These are phyloP conservation scores for Rhagophthalmus giganteus DNA, from an alignment of 2,888 invertebrate genomes.

Conservation along the genomic window DNA sequence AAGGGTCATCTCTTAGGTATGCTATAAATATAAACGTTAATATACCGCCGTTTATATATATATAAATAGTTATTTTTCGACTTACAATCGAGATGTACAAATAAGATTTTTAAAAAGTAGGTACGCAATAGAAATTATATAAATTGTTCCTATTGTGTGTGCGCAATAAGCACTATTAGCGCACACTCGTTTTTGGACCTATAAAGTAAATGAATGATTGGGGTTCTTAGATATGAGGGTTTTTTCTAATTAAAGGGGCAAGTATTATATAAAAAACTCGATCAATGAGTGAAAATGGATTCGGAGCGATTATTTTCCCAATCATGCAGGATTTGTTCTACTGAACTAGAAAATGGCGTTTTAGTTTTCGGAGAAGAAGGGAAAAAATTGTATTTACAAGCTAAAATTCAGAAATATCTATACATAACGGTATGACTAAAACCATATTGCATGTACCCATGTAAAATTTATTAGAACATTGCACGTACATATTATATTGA, in stretches of 20 bases:
- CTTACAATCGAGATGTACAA: constrained; percentile 41
- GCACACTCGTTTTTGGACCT: constrained; percentile 46
- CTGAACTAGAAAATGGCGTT: constrained; percentile 62
- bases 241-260: constrained; percentile 38
- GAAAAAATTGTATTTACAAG: constrained; percentile 64
- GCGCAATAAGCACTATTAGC: constrained; percentile 50
- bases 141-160: constrained; percentile 51
- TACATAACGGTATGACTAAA: constrained; percentile 63
- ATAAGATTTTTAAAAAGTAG: constrained; percentile 50
- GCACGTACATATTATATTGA: too few relatives aligned
- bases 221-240: constrained; percentile 37
- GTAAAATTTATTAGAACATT: too few relatives aligned
- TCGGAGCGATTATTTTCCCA: constrained; percentile 37
- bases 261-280: constrained; percentile 30
- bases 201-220: constrained; percentile 42
- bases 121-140: constrained; percentile 50
- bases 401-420: constrained; percentile 70
- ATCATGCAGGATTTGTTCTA: constrained; percentile 68
- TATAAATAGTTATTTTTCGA: constrained; percentile 28
- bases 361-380: constrained; percentile 70
- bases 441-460: constrained; percentile 26
- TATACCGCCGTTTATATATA: neutral
- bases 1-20: neutral
- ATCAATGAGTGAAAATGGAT: constrained; percentile 47
- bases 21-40: neutral